phyloP scores from a whole-genome alignment of 2,888 invertebrate species.

The Stomorhina lunata region DNA sequence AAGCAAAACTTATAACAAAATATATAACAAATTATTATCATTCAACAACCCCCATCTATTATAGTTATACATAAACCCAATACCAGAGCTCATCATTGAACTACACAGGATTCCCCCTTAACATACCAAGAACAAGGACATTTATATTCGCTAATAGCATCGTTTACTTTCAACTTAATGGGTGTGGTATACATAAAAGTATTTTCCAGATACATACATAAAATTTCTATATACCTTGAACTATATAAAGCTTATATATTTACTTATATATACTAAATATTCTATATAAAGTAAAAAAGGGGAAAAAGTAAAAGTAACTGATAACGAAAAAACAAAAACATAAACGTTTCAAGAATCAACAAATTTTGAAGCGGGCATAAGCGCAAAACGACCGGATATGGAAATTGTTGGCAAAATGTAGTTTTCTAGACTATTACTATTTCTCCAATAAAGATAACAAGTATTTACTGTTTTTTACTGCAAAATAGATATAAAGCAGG shows the following conservation, averaged over 20 bases:
- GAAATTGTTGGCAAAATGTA: too few relatives aligned
- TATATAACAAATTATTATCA: too few relatives aligned
- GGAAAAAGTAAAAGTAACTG: background rate
- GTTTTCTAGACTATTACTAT: too few relatives aligned
- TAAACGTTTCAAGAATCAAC: constrained; percentile 5
- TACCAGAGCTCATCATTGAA: too few relatives aligned
- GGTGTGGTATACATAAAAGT: constrained; percentile 45
- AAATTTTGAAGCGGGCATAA: constrained; percentile 42
- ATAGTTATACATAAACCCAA: too few relatives aligned
- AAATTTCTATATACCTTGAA: background rate
- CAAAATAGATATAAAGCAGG: too few relatives aligned
- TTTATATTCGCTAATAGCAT: constrained; percentile 63
- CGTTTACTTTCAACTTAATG: constrained; percentile 63
- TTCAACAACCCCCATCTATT: too few relatives aligned
- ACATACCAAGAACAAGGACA: constrained; percentile 7
- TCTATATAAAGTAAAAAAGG: constrained; percentile 19
- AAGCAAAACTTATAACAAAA: too few relatives aligned
- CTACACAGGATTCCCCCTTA: too few relatives aligned
- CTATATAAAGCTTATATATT: background rate
- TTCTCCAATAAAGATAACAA: too few relatives aligned
- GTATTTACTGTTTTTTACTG: too few relatives aligned
- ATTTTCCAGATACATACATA: background rate
- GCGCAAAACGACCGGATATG: constrained; percentile 57
- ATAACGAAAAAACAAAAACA: background rate
- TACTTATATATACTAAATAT: background rate